A percentile compares a stretch with the other conserved stretches of the same genome.
phyloP scores from a whole-genome alignment of 2,797 vertebrate species.

The Carduelis carduelis region DNA sequence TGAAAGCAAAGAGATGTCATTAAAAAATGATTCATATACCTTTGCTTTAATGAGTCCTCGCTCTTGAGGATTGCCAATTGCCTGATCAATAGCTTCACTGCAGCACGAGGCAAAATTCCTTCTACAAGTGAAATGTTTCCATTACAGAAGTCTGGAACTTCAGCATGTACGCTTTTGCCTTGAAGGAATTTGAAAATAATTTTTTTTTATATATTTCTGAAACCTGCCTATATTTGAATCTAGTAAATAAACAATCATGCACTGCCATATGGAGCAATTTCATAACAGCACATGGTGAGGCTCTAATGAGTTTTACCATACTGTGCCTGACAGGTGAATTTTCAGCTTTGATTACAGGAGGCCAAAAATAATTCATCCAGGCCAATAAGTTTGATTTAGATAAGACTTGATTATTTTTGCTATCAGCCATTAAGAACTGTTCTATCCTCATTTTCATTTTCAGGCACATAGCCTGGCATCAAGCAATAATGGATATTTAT shows the following conservation, averaged over 20 bases:
- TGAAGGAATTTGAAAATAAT: constrained; percentile 51
- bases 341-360: constrained; percentile 71
- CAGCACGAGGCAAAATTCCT: background rate
- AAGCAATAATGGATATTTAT: constrained; percentile 58
- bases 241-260: constrained; percentile 63
- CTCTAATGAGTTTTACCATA: constrained; percentile 73
- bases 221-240: constrained; percentile 40
- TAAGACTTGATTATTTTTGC: constrained; percentile 52
- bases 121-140: constrained; percentile 5
- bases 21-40: constrained; percentile 80
- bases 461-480: constrained; percentile 26
- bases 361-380: constrained; percentile 64
- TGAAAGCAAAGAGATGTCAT: constrained; percentile 76
- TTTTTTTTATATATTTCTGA: constrained; percentile 13
- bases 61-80: constrained; percentile 74
- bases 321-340: constrained; percentile 73
- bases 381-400: constrained; percentile 62
- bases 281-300: constrained; percentile 69
- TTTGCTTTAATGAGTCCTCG: constrained; percentile 74
- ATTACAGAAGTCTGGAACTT: background rate
- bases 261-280: constrained; percentile 72
- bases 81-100: constrained; percentile 64
- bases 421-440: constrained; percentile 44
- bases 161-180: background rate
- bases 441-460: constrained; percentile 47